A percentile compares a stretch with the other conserved stretches of the same genome.
phyloP scores from a whole-genome alignment of 2,888 invertebrate genomes.

The Nymphalis c-album region DNA sequence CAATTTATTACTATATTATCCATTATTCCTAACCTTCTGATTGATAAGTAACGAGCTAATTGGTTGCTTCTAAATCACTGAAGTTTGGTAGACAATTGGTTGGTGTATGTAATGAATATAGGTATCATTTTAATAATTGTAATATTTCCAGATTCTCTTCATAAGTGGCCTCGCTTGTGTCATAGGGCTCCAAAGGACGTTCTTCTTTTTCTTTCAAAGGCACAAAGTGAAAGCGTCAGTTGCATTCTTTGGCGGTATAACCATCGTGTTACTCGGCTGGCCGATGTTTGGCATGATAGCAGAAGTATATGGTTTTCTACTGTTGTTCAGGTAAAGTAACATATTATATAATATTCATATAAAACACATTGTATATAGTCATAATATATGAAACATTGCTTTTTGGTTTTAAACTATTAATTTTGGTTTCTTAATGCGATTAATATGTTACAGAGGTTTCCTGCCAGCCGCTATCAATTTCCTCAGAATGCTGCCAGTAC shows the following conservation, averaged over 20 bases:
- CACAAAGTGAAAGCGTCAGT: conserved; percentile 96
- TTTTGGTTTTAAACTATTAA: no score
- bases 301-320: conserved; percentile 97
- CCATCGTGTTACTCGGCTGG: conserved; percentile 96
- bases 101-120: no score
- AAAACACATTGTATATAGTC: no score
- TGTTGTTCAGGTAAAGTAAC: conserved; percentile 86
- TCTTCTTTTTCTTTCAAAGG: conserved; percentile 98
- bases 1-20: no score
- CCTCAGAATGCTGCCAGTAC: conserved; percentile 93
- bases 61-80: no score
- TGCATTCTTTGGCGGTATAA: conserved; percentile 95
- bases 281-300: conserved; percentile 97
- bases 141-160: conserved; percentile 91
- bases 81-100: no score
- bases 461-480: conserved; percentile 98
- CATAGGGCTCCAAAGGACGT: conserved; percentile 96
- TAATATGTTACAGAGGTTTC: conserved; percentile 88
- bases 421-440: neutral
- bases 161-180: conserved; percentile 97
- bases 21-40: no score
- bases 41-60: no score
- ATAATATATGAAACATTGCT: no score
- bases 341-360: no score
- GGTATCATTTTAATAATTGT: no score